Base-by-base conservation (phyloP, 1,140 invertebrate species). In the Lordiphosa stackelbergi region DNA sequence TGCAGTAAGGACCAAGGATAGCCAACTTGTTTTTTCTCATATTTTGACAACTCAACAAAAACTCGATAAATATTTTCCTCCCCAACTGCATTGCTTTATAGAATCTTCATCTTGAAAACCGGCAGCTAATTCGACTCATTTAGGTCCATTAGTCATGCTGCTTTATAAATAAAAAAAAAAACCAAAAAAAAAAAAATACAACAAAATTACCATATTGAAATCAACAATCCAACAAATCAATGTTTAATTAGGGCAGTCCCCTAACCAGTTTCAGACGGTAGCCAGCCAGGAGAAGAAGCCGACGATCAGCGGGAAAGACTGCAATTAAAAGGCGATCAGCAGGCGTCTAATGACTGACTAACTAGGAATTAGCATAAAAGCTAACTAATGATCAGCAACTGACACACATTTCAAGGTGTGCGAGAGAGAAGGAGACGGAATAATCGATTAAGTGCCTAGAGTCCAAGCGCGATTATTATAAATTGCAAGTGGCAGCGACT, bases 381-480 rank as follows among this genome's bases (percentile, higher is more conserved):
- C 52, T 60, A 58, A 71, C 9, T 38, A 55, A 63, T 53, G 57
- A 34, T 35, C 71, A 49, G 57, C 66, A 41, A 68, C 56, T 78
- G 73, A 77, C 73, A 78, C 65, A 77, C 73, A 77, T 78, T 73
- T 73, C 45, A 41, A 24, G 28, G 12, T 13, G 22, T 40, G 13
- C 43, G 41, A 37, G 34, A 12, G 7, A 19, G 13, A 34, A 16
- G 16, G 11, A 24, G 12, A 40, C 55, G 60, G 55, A 24, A 47
- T 71, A 85, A 85, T 85, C 83, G 81, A 71, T 85, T 78, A 83
- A 83, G 81, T 85, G 83, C 53, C 65, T 66, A 8, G 28, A 5
- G 5, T 31, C 5, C 28, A 31, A 31, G 83, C 85, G 77, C 77
- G 83, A 85, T 77, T 78, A 84, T 85, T 78, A 85, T 74, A 85